Base-by-base conservation (phyloP, 1,140 invertebrate species). In the Drosophila lacteicornis region DNA sequence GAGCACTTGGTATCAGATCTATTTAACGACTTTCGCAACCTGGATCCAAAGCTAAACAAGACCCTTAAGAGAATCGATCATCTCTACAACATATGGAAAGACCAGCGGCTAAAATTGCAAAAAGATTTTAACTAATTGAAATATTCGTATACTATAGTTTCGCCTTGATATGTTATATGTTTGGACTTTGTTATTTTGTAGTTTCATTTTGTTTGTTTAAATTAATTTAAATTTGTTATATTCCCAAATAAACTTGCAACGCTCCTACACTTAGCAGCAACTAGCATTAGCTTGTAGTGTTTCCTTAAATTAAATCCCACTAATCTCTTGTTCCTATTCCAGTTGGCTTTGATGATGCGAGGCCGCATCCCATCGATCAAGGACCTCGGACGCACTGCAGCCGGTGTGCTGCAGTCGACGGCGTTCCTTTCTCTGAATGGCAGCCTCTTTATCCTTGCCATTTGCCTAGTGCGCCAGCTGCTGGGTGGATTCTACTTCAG, bases 381-480 rank as follows among this genome's bases (percentile, higher is more conserved):
- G 80, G 96, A 96, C 75, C 74, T 96, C 6, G 94, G 94, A 81
- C 94, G 94, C 83, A 95, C 95, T 6, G 57, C 96, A 3, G 82
- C 94, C 38, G 95, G 96, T 47, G 95, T 96, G 57, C 61, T 96
- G 0, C 95, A 95, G 91, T 97, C 97, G 0, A 95, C 96, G 0
- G 93, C 95, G 1, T 97, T 97, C 91, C 93, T 97, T 7, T 94
- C 95, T 15, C 95, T 95, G 79, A 96, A 96, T 92, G 96, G 93
- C 27, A 95, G 95, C 85, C 93, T 95, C 4, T 97, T 95, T 92
- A 94, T 96, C 3, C 80, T 94, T 42, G 94, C 94, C 71, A 94
- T 96, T 67, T 97, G 97, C 92, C 69, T 91, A 93, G 93, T 86
- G 82, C 96, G 96, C 76, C 36, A 38, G 36, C 6, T 95, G 0